Evolutionary conservation across 1,140 invertebrate genomes (phyloP).

Genomic region (Drosophila lacteicornis): DNA sequence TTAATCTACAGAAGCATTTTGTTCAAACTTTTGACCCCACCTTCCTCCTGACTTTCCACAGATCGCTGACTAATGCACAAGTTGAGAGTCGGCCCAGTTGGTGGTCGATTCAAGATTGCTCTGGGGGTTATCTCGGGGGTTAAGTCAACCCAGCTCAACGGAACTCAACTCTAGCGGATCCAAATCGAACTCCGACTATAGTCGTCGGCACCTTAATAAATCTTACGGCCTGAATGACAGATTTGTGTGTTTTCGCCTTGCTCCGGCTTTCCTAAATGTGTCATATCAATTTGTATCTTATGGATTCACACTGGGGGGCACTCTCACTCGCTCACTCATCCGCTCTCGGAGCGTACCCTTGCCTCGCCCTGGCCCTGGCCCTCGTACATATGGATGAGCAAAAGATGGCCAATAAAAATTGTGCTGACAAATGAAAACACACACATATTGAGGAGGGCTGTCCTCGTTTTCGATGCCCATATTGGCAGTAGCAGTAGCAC

Average conservation of each 20-base stretch:
- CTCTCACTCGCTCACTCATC: background rate
- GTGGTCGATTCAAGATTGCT: background rate
- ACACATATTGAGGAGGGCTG: conserved; percentile 31
- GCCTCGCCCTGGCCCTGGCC: background rate
- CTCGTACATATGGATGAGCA: conserved; percentile 46
- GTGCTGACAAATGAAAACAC: conserved; percentile 66
- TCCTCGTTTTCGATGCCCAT: conserved; percentile 42
- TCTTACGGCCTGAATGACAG: conserved; percentile 64
- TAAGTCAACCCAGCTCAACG: conserved; percentile 49
- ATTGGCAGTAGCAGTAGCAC: conserved; percentile 5
- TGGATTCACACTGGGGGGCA: conserved; percentile 29
- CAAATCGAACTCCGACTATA: conserved; percentile 21
- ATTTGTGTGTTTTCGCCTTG: conserved; percentile 53
- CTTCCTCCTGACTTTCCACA: background rate
- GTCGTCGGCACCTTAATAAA: conserved; percentile 63
- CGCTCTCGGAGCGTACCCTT: background rate
- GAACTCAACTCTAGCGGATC: conserved; percentile 22
- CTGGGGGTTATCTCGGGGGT: conserved; percentile 13
- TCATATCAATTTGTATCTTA: conserved; percentile 76
- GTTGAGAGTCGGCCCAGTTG: background rate
- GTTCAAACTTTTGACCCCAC: background rate
- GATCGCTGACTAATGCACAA: conserved; percentile 41
- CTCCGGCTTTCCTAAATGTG: conserved; percentile 58
- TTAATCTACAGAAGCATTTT: background rate
- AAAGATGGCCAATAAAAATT: conserved; percentile 66